A percentile compares a stretch with the other conserved stretches of the same genome.
These are phyloP conservation scores for Cactoblastis cactorum DNA, from an alignment of 2,888 invertebrate genomes.

Conservation along the genomic window DNA sequence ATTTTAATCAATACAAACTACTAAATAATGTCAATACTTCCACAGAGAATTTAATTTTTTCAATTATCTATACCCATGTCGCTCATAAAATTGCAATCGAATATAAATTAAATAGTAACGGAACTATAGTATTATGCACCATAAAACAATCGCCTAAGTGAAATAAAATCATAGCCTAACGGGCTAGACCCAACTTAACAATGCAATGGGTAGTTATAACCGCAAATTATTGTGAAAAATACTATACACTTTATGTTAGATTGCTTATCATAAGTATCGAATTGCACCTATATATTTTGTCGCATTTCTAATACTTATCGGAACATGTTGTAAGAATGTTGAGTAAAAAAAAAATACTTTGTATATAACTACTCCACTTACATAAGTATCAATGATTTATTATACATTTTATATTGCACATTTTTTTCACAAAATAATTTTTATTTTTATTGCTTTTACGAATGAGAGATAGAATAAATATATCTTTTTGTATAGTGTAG, in stretches of 20 bases:
- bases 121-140: constrained; percentile 61
- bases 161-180: constrained; percentile 64
- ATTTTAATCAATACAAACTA: too few species aligned
- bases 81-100: neutral
- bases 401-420: constrained; percentile 5
- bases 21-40: too few species aligned
- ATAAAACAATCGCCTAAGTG: constrained; percentile 31
- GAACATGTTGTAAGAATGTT: neutral
- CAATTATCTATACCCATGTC: neutral
- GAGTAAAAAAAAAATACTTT: neutral
- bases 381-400: neutral
- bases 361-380: neutral
- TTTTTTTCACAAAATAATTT: neutral
- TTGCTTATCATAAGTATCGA: neutral
- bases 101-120: constrained; percentile 10
- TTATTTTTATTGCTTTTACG: constrained; percentile 7
- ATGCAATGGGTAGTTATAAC: neutral
- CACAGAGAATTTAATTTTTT: too few species aligned
- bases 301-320: neutral
- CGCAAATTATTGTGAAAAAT: neutral
- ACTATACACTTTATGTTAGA: neutral
- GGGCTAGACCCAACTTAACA: constrained; percentile 25
- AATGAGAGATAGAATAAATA: constrained; percentile 1
- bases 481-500: neutral
- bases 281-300: neutral